Base-by-base conservation (phyloP, 2,888 invertebrate species). In the Aethes cnicana region DNA sequence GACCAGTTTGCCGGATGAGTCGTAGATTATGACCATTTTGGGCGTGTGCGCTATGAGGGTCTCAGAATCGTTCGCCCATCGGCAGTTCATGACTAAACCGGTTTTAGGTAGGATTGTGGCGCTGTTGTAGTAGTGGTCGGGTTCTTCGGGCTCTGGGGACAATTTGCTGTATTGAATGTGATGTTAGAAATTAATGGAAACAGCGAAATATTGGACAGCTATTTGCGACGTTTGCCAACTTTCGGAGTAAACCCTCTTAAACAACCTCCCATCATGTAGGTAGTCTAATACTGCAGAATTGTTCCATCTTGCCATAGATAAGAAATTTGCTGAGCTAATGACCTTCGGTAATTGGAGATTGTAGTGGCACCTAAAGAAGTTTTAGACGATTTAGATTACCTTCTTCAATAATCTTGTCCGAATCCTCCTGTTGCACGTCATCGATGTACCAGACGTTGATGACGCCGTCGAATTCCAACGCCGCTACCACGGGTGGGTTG, bases 381-480 rank as follows among this genome's bases (percentile, higher is more conserved):
- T n/a, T n/a, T n/a, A n/a, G n/a, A n/a, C n/a, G n/a, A n/a, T n/a
- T 23, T 12, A 14, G 8, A 6, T 25, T 37, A 87, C 87, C 87
- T 77, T 87, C 88, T 59, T 87, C 88, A 16, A 83, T 81, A 33
- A 81, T 60, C 11, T 77, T 74, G 3, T 78, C 79, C 1, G 66
- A 60, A 1, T 69, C 65, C 1, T 76, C 78, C 4, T 66, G 64
- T 0, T 75, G 73, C 0, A 84, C 55, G 43, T 84, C 85, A 41
- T 90, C 87, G 14, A 92, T 79, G 61, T 84, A 86, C 92, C 92
- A 94, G 18, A 93, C 65, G 55, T 91, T 91, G n/a, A 93, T 81
- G 14, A 77, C 77, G 0, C 93, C 92, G 60, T 91, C 91, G 18
- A 79, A 77, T 4, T 91, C 91, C 6, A 93, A 74, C 0, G 93